phyloP scores from a whole-genome alignment of 2,888 invertebrate genomes.

The Mythimna ferrago region DNA sequence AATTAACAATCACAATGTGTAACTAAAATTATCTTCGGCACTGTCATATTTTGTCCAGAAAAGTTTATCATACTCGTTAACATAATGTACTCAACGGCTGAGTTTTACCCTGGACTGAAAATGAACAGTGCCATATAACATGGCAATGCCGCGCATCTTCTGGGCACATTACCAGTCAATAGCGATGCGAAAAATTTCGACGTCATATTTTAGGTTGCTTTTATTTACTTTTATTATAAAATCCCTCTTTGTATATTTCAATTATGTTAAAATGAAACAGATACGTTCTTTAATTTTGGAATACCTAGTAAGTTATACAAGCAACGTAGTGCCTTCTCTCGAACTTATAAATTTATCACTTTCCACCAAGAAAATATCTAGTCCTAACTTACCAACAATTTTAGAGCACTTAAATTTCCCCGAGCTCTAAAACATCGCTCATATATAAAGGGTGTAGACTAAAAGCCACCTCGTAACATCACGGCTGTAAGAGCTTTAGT shows the following conservation, averaged over 20 bases:
- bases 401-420: constrained; percentile 49
- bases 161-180: too few relatives aligned
- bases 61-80: neutral
- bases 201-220: too few relatives aligned
- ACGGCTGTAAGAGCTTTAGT: constrained; percentile 63
- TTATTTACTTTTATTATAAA: too few relatives aligned
- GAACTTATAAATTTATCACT: constrained; percentile 10
- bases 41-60: neutral
- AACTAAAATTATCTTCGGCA: neutral
- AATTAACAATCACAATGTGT: neutral
- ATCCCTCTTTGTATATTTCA: too few relatives aligned
- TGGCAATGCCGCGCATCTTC: too few relatives aligned
- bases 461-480: constrained; percentile 67
- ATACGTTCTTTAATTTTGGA: neutral
- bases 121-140: too few relatives aligned
- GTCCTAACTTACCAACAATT: constrained; percentile 43
- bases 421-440: constrained; percentile 60
- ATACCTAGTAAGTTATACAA: neutral
- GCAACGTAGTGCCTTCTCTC: neutral
- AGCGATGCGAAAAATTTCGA: too few relatives aligned
- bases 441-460: constrained; percentile 63
- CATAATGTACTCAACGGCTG: too few relatives aligned
- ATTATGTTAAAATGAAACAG: too few relatives aligned
- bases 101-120: too few relatives aligned
- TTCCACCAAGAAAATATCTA: constrained; percentile 3